Conservation (phyloP, 2,888 invertebrate genomes). For the Lasioglossum marginatum region DNA sequence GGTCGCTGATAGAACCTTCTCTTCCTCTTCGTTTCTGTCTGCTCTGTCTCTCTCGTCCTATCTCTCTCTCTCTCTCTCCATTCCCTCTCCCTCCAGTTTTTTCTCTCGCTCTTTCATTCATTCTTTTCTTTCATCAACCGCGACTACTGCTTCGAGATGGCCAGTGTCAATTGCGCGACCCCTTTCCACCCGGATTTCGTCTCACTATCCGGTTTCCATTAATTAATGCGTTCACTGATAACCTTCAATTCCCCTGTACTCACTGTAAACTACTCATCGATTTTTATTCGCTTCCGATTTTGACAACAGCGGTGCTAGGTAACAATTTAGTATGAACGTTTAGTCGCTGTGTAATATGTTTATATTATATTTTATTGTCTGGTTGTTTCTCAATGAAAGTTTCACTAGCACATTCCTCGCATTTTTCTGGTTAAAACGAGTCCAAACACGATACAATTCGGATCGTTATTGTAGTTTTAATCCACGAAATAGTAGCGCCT, state of each 20-base stretch:
- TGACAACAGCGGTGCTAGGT: no score
- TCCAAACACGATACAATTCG: no score
- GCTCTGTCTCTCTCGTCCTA: not conserved
- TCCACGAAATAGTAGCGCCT: no score
- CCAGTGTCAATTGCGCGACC: slow-evolving; percentile 10
- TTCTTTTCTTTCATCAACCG: not conserved
- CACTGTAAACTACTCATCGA: no score
- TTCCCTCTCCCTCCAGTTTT: not conserved
- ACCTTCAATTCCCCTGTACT: not conserved
- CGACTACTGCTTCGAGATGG: not conserved
- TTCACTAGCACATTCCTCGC: no score
- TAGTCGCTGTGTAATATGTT: no score
- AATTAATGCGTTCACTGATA: slow-evolving; percentile 15
- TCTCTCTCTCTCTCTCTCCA: not conserved
- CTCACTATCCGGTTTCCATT: slow-evolving; percentile 9
- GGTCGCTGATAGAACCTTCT: slow-evolving; percentile 56
- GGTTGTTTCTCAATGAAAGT: no score
- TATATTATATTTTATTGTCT: no score
- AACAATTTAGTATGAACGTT: no score
- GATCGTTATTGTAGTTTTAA: no score
- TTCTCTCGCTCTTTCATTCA: not conserved
- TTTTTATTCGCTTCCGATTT: no score
- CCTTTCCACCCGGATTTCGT: not conserved
- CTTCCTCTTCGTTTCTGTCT: not conserved
- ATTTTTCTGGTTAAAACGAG: no score